Evolutionary conservation across 35 echinoderm and acorn worm genomes (phyloP).

Genomic region (Patiria miniata): DNA sequence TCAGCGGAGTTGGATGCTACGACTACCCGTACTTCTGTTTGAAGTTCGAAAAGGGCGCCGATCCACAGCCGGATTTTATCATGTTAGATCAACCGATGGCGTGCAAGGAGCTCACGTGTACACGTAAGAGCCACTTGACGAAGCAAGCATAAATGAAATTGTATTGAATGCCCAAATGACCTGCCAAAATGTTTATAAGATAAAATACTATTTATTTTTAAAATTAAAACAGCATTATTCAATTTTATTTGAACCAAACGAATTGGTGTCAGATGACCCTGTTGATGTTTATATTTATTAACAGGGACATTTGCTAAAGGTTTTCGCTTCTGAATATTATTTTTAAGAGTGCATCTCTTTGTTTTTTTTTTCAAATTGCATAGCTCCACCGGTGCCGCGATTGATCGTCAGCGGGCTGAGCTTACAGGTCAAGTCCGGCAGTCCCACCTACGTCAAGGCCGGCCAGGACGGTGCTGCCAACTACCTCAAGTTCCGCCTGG

Average conservation of each 20-base stretch:
- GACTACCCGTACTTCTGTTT: conserved; percentile 73
- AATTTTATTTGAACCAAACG: too few relatives aligned
- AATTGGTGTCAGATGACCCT: too few relatives aligned
- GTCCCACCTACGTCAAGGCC: not conserved
- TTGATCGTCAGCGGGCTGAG: conserved; percentile 1
- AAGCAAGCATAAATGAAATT: too few relatives aligned
- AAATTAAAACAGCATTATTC: too few relatives aligned
- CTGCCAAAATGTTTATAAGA: too few relatives aligned
- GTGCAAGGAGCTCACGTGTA: not conserved
- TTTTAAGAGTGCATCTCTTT: too few relatives aligned
- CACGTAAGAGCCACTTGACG: not conserved
- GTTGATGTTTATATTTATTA: too few relatives aligned
- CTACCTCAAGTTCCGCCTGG: conserved; percentile 9
- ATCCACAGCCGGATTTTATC: conserved; percentile 67
- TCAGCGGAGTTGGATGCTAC: conserved; percentile 68
- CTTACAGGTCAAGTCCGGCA: not conserved
- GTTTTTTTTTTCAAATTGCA: not conserved
- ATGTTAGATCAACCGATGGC: not conserved
- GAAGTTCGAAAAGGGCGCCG: conserved; percentile 79
- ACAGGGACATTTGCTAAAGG: too few relatives aligned
- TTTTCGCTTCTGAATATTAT: too few relatives aligned
- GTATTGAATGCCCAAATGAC: too few relatives aligned
- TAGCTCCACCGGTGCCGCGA: not conserved
- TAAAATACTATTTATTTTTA: too few relatives aligned
- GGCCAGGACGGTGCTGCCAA: not conserved